Evolutionary conservation across 1,140 invertebrate genomes (phyloP).

Genomic region (Tachypleus tridentatus): DNA sequence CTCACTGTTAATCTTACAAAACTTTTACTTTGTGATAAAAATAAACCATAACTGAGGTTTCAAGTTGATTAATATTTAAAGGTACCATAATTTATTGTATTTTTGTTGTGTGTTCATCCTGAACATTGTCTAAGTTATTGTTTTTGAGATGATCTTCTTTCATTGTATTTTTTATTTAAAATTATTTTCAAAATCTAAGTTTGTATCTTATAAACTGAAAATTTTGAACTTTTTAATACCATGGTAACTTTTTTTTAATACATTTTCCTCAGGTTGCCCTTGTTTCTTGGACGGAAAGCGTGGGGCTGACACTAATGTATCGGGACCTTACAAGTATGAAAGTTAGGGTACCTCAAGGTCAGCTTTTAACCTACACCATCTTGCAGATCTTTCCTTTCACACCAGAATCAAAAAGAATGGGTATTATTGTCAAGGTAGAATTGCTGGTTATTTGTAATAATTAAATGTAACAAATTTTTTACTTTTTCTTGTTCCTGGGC

Average conservation of each 20-base stretch:
- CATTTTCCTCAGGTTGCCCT: constrained; percentile 50
- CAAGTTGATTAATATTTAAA: no score
- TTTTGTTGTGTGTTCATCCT: no score
- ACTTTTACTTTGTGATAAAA: no score
- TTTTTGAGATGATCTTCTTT: constrained; percentile 9
- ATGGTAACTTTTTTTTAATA: background rate
- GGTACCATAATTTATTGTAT: no score
- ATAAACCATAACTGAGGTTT: no score
- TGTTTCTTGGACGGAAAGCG: constrained; percentile 58
- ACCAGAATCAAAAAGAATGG: constrained; percentile 97
- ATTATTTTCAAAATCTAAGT: no score
- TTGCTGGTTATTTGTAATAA: constrained; percentile 1
- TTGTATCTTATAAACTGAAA: no score
- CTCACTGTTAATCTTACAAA: no score
- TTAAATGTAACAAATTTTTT: constrained; percentile 6
- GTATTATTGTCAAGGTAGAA: constrained; percentile 82
- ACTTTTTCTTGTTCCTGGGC: constrained; percentile 7
- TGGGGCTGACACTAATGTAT: constrained; percentile 49
- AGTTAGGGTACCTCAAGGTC: constrained; percentile 56
- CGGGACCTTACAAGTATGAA: constrained; percentile 67
- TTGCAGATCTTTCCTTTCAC: constrained; percentile 97
- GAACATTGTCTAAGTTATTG: background rate
- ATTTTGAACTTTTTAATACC: no score
- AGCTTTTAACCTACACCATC: constrained; percentile 67
- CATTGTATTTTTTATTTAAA: constrained; percentile 4